Evolutionary conservation across 2,888 invertebrate species (phyloP), one percentile per base, ranked within the genome.

Genomic region (Nomada ferruginata): DNA sequence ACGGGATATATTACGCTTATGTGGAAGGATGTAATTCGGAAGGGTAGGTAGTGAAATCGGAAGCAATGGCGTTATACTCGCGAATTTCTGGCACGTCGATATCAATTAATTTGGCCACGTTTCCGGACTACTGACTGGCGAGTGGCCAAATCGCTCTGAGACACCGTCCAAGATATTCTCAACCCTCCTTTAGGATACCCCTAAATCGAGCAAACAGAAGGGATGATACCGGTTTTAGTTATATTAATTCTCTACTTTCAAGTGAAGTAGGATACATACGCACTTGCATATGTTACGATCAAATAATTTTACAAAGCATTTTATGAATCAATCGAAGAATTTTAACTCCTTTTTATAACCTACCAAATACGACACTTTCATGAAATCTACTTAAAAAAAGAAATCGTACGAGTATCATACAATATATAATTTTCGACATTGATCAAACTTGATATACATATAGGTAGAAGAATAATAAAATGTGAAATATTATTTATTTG

Each of bases 61-160:
- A 50, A 70, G 66, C 65, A 57, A 76, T 68, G 76, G 65, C 26
- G 71, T 59, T 60, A 60, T 83, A 74, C 66, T 83, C 78, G 86
- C 79, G 86, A 81, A 84, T 86, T 85, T 86, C 82, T 83, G 80
- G 75, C 85, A 84, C 72, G 79, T 86, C 84, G 77, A 86, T 88
- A 87, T 88, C 89, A 89, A 91, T 91, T 91, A 90, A 91, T 91
- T 88, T 84, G 87, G 73, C 84, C 85, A 79, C 83, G 84, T 85
- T 86, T 85, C 83, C 85, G 87, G 68, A 47, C 61, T 76, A 70
- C 55, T 52, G 74, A 65, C 82, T 90, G 91, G 90, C 88, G 20
- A 4, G 7, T 7, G 64, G 88, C 91, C 91, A 91, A 89, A 86
- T 79, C 82, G 77, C 57, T 61, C 26, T n/a, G 42, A 57, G 53